Base-by-base conservation (phyloP, 2,888 invertebrate genomes). In the Diogma glabrata region DNA sequence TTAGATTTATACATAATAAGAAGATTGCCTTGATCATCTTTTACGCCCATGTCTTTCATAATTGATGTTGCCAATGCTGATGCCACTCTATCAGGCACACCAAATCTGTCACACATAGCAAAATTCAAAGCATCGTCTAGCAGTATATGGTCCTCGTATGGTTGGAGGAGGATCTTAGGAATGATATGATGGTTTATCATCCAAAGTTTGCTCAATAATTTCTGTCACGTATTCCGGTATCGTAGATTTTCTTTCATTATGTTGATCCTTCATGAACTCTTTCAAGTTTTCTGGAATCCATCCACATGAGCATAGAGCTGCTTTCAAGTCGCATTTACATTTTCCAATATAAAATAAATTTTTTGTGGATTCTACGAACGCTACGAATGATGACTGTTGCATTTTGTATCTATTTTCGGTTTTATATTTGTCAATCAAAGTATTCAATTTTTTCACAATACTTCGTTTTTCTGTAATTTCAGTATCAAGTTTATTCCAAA, bases 261-360 rank as follows among this genome's bases (percentile, higher is more conserved):
- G 4, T 47, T 47, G 47, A 47, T 47, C 47, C 24, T n/a, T 7
- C 47, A 26, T 47, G 17, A 47, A 47, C 14, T 24, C 26, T 47
- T 47, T n/a, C 9, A 47, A 26, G 16, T 26, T 12, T 47, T 47
- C 26, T 5, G 47, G 47, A 26, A 47, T 47, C 26, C 16, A 26
- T 47, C 16, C 26, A 47, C 26, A 47, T 26, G 47, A 47, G 47
- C 47, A 47, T n/a, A n/a, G n/a, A n/a, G n/a, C n/a, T n/a, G n/a
- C n/a, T n/a, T n/a, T n/a, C n/a, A n/a, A n/a, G n/a, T n/a, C n/a
- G n/a, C n/a, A n/a, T n/a, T n/a, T n/a, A 46, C 45, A 23, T 23
- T 46, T 20, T 20, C 45, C 45, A 46, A 46, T 46, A 22, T 26
- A 47, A 26, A 47, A 47, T 47, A 47, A 26, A 24, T 26, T 9